These are phyloP conservation scores for Drosophila sulfurigaster DNA, from an alignment of 1,140 invertebrate species.

Conservation along the genomic window DNA sequence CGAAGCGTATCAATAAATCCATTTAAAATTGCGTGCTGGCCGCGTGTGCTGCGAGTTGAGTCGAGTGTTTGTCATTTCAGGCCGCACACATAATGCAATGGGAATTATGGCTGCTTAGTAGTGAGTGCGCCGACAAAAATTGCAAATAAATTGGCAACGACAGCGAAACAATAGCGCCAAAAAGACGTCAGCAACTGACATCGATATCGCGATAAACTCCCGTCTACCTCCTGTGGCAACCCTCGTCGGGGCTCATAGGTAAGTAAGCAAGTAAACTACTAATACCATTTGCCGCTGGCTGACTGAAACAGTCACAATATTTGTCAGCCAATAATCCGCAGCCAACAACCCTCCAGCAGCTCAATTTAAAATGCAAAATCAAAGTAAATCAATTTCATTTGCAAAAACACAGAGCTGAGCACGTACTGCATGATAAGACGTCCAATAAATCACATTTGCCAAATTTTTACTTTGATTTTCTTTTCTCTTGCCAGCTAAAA, in stretches of 20 bases:
- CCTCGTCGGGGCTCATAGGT: slow-evolving; percentile 32
- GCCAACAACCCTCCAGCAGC: slow-evolving; percentile 62
- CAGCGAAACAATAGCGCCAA: slow-evolving; percentile 74
- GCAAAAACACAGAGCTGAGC: slow-evolving; percentile 61
- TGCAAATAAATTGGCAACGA: slow-evolving; percentile 79
- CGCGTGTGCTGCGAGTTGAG: slow-evolving; percentile 52
- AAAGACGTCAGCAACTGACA: slow-evolving; percentile 72
- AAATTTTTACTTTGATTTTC: slow-evolving; percentile 58
- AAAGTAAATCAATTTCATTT: slow-evolving; percentile 83
- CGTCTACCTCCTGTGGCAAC: slow-evolving; percentile 6
- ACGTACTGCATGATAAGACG: slow-evolving; percentile 64
- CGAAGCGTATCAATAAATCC: slow-evolving; percentile 81
- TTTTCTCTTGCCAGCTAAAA: slow-evolving; percentile 17
- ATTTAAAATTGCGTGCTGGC: slow-evolving; percentile 80
- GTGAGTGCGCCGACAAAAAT: slow-evolving; percentile 54
- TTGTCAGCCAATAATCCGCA: slow-evolving; percentile 24
- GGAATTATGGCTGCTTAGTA: slow-evolving; percentile 82
- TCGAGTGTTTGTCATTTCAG: slow-evolving; percentile 65
- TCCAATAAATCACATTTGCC: slow-evolving; percentile 81
- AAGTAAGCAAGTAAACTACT: neutral
- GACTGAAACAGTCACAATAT: slow-evolving; percentile 13
- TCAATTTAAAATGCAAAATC: slow-evolving; percentile 83
- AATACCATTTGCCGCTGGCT: slow-evolving; percentile 14
- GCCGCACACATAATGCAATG: slow-evolving; percentile 73
- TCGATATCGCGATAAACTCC: slow-evolving; percentile 41